These are phyloP conservation scores for Hypocryptadius cinnamomeus DNA, from an alignment of 2,113 vertebrate species.

Conservation along the genomic window DNA sequence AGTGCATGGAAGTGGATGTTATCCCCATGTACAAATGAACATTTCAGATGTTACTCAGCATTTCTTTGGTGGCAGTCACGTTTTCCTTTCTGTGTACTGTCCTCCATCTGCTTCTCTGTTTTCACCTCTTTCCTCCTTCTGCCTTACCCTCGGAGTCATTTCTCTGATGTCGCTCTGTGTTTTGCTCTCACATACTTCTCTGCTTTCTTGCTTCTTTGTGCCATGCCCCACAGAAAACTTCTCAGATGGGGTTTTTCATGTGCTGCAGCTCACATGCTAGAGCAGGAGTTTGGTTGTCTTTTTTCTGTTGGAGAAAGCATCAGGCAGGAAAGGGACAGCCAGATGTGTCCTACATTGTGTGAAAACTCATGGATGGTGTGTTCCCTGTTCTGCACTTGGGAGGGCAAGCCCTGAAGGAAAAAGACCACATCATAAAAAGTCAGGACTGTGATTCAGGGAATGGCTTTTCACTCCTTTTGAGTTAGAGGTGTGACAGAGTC, in stretches of 20 bases:
- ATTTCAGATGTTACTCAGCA: background rate
- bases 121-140: background rate
- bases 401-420: background rate
- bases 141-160: background rate
- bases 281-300: background rate
- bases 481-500: background rate
- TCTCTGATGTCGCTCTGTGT: accelerated
- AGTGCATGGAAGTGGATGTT: background rate
- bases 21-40: background rate
- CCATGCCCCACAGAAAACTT: background rate
- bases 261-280: accelerated
- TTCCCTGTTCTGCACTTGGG: background rate
- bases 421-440: background rate
- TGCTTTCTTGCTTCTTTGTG: background rate
- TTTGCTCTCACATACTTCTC: background rate
- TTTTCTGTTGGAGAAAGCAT: background rate
- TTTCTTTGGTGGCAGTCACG: background rate
- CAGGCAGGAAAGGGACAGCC: background rate
- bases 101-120: background rate
- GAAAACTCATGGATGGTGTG: accelerated
- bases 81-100: background rate
- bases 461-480: background rate
- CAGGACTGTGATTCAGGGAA: background rate
- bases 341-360: accelerated
- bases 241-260: accelerated